Conservation (phyloP, 2,888 invertebrate species). For the Cryptophagus acutangulus region DNA sequence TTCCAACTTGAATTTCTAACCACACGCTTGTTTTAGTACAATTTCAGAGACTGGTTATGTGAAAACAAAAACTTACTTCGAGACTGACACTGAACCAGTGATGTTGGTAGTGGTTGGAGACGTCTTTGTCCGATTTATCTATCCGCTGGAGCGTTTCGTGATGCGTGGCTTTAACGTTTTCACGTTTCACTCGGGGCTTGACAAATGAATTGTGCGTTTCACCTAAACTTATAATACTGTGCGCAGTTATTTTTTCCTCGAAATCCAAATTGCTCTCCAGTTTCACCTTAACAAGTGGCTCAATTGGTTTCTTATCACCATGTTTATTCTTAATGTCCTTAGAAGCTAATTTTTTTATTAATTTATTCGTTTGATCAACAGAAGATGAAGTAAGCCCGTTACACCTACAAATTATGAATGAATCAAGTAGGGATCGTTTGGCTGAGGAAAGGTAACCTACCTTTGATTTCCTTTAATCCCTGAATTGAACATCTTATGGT, state of each 20-base stretch:
- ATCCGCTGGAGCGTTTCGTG: constrained; percentile 46
- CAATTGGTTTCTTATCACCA: constrained; percentile 21
- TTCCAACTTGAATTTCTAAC: constrained; percentile 45
- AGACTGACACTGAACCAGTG: constrained; percentile 46
- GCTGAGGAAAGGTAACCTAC: constrained; percentile 17
- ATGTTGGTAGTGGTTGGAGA: constrained; percentile 44
- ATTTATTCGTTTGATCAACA: constrained; percentile 29
- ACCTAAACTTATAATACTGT: constrained; percentile 48
- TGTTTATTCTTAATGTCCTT: constrained; percentile 20
- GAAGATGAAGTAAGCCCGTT: constrained; percentile 33
- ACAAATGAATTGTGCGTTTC: constrained; percentile 30
- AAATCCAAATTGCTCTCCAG: constrained; percentile 30
- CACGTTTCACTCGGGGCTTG: constrained; percentile 33
- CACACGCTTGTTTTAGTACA: constrained; percentile 10
- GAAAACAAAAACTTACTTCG: constrained; percentile 34
- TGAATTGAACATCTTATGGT: constrained; percentile 42
- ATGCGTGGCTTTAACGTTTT: constrained; percentile 38
- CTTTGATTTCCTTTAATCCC: constrained; percentile 39
- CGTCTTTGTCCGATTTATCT: constrained; percentile 34
- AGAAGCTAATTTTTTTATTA: no score
- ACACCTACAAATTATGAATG: constrained; percentile 29
- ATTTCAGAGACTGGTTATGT: neutral
- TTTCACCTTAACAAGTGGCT: no score
- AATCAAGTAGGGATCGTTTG: neutral
- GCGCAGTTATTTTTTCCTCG: constrained; percentile 40